Base-by-base conservation (phyloP, 2,113 vertebrate genomes). In the Cololabis saira region DNA sequence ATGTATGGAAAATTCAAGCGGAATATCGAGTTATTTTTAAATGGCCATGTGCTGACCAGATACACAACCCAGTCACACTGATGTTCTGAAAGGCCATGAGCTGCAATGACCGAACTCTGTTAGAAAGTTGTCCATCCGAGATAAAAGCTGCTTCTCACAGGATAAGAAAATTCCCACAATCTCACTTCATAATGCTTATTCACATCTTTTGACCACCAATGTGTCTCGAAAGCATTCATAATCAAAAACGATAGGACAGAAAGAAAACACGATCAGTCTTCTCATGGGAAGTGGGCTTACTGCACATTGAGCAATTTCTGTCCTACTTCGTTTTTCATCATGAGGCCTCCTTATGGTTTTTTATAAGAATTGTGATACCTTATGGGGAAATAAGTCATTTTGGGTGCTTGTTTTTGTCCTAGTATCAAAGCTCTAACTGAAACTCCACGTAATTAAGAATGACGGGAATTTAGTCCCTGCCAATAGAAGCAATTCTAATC, bases 1-100 rank as follows among this genome's bases (percentile, higher is more conserved):
- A 67, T 47, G 11, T 22, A 57, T 54, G 41, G 17, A 43, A 41
- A 45, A 67, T 71, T 58, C 49, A 58, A 64, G 73, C 27, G 22
- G 21, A 21, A 60, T 49, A 62, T 71, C 27, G 17, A 45, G 57
- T 69, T 77, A 67, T 73, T 74, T 51, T 64, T 59, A 42, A 44
- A 12, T 15, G 9, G 15, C 3, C 64, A 76, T 75, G 52, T 76
- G 74, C 43, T 57, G 40, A 50, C 30, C 49, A 79, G 65, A 74
- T 18, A 45, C 24, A 5, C 42, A 40, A 17, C 50, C 48, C 58
- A 56, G 42, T 43, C 45, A 6, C 13, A 49, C 45, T 15, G 37
- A 27, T 45, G 15, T 57, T 14, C n/a, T 41, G 13, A 68, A 61
- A 54, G 18, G 52, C 52, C 70, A 43, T 9, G 0, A 61, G 42